Base-by-base conservation (phyloP, 1,140 invertebrate genomes). In the Laupala kohalensis region DNA sequence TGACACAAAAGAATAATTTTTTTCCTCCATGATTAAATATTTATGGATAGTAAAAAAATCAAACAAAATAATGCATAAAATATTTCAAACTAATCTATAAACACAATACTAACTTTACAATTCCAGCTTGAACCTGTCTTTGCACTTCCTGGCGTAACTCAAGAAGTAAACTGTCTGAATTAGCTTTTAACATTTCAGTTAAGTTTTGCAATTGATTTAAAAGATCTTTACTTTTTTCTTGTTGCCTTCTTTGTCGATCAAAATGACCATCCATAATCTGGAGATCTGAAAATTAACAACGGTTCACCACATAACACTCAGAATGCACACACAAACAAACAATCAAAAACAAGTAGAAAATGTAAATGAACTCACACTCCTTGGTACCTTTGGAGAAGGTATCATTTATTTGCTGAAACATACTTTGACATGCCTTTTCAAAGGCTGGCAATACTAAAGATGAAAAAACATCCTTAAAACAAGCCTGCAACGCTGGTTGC, bases 381-480 rank as follows among this genome's bases (percentile, higher is more conserved):
- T 88, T 89, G 4, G 92, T 93, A 74, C 95, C 95, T 74, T 85
- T 85, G 63, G 88, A 86, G 79, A 97, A 97, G 4, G 89, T 86
- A 19, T 93, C 89, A 78, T 95, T 93, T 3, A 97, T 86, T 83
- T 97, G 94, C 30, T 87, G 83, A 77, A 95, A 95, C 84, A 97
- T 92, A 75, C 88, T 88, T 75, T 90, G 88, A 76, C 90, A 92
- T 64, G 91, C 87, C 78, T 90, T 90, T 78, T 96, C 93, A 84
- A 94, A 91, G 15, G 87, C 86, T 15, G 95, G 94, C 75, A 96
- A 80, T 23, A 95, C 81, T 71, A 87, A 85, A 65, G 85, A 88
- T 37, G 86, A 83, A 74, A 96, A 90, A 3, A 89, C 85, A 69
- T 93, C 89, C 73, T 87, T 89, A 79, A 90, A 93, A 66, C 86